Percentiles rank a stretch among this genome's conserved stretches.
Conservation (phyloP, 2,113 vertebrate species). For the Maccullochella peelii region DNA sequence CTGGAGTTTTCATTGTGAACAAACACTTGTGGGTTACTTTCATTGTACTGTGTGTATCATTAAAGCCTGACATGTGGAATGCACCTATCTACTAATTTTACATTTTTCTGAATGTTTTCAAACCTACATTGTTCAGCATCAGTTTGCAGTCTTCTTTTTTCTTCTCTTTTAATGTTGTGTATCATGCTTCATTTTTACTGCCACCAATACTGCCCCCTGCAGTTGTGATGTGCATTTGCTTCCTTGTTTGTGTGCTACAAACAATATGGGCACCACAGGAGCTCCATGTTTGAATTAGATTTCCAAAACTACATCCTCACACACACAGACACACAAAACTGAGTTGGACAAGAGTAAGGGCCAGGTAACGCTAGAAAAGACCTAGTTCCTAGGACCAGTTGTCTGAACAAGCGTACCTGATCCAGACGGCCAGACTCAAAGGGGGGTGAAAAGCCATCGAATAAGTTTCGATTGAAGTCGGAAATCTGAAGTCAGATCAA, state of each 20-base stretch:
- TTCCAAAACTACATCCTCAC: neutral
- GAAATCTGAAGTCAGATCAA: slow-evolving; percentile 27
- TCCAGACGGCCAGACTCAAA: neutral
- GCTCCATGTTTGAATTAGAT: neutral
- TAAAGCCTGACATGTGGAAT: no score
- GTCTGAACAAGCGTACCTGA: neutral
- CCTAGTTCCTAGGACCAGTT: neutral
- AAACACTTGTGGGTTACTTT: no score
- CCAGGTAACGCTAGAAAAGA: neutral
- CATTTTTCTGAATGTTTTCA: no score
- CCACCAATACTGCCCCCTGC: neutral
- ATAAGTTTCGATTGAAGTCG: neutral
- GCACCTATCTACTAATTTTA: no score
- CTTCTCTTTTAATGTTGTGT: no score
- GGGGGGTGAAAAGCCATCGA: neutral
- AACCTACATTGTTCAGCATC: no score
- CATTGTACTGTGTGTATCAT: no score
- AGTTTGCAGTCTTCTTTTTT: no score
- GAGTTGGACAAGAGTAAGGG: neutral
- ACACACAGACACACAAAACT: neutral
- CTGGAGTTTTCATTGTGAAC: no score
- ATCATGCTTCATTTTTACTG: neutral
- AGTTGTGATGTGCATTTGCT: neutral
- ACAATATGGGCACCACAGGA: no score
- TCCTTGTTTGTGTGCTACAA: neutral